Base-by-base conservation (phyloP, 2,113 vertebrate genomes). In the Scopus umbretta region DNA sequence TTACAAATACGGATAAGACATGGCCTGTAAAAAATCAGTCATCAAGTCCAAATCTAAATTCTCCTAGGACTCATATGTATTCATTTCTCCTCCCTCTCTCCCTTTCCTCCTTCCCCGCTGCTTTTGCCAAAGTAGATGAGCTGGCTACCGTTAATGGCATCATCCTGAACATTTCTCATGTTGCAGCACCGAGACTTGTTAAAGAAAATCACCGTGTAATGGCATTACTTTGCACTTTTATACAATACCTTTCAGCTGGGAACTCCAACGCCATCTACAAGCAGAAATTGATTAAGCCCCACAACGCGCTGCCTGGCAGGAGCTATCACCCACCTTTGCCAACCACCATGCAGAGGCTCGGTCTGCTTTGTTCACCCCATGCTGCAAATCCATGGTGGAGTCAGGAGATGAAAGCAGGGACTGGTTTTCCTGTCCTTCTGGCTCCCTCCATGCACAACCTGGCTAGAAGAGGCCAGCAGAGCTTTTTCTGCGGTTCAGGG, bases 171-270 rank as follows among this genome's bases (percentile, higher is more conserved):
- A 9, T 83, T 79, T 90, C 96, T 92, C 62, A 9, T 53, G 79
- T 65, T 92, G 70, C 89, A 91, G 89, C 76, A 16, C 27, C 0
- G 10, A 82, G 83, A 25, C 40, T 92, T 81, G 86, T 91, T 94
- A 89, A 87, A 73, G 88, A 91, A 94, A 96, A 95, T 87, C 86
- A 53, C 92, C 12, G 18, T 70, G 80, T 87, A 87, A 95, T 82
- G 94, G 84, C 91, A 87, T 96, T 94, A 86, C 86, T 92, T 73
- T 93, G 89, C 92, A 73, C 89, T 97, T 96, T 62, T 59, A 49
- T 62, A 4, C 59, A 40, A 42, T 36, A 68, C 70, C 86, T 86
- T 63, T 75, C 78, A 45, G 53, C 80, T 82, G 89, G 86, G 49
- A 80, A 32, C 50, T 62, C 78, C 42, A 6, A 6, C 18, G 3